These are phyloP conservation scores for Calyptommatus sinebrachiatus DNA, from an alignment of 2,113 vertebrate genomes.

Conservation along the genomic window DNA sequence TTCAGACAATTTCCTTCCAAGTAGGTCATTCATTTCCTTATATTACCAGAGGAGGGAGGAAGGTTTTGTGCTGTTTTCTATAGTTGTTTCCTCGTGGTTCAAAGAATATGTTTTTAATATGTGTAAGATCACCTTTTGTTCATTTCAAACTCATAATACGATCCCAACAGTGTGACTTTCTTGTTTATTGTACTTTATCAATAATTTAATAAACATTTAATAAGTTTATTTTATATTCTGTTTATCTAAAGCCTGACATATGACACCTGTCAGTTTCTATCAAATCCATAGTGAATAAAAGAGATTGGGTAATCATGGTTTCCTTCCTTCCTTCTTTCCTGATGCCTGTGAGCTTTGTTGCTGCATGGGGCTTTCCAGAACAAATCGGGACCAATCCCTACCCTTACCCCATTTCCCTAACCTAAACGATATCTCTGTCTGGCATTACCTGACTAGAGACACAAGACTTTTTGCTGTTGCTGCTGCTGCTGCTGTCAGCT, in stretches of 20 bases:
- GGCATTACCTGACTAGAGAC: too few relatives aligned
- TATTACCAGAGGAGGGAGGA: slow-evolving; percentile 38
- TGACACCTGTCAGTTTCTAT: slow-evolving; percentile 25
- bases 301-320: neutral
- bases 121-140: slow-evolving; percentile 2
- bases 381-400: neutral
- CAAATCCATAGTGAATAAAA: neutral
- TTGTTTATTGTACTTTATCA: slow-evolving; percentile 54
- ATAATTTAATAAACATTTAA: slow-evolving; percentile 35
- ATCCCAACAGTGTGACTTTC: slow-evolving; percentile 46
- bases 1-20: slow-evolving; percentile 51
- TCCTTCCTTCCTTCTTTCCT: neutral
- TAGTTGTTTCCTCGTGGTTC: slow-evolving; percentile 35
- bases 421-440: neutral
- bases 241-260: slow-evolving; percentile 24
- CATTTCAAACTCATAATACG: slow-evolving; percentile 40
- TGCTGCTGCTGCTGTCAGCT: too few relatives aligned
- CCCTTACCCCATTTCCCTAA: neutral
- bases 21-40: slow-evolving; percentile 32
- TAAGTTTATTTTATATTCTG: neutral
- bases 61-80: accelerated
- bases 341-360: too few relatives aligned
- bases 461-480: too few relatives aligned
- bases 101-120: slow-evolving; percentile 16
- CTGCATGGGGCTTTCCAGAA: too few relatives aligned